Evolutionary conservation across 1,140 invertebrate species (phyloP).

Genomic region (Drosophila tsacasi): DNA sequence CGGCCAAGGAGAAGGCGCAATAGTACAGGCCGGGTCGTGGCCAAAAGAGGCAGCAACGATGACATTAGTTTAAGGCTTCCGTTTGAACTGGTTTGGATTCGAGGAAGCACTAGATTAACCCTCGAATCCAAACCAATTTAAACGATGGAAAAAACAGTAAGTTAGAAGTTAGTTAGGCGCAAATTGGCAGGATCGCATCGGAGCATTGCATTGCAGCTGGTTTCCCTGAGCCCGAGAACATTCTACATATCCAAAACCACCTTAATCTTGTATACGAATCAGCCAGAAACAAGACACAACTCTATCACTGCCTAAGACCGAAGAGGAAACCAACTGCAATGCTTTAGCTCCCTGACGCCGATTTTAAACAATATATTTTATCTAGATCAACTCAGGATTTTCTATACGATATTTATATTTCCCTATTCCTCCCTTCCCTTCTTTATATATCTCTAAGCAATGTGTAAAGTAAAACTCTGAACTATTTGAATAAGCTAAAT

Average conservation of each 20-base stretch:
- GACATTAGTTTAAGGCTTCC: constrained; percentile 44
- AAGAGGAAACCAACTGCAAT: constrained; percentile 7
- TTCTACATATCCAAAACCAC: constrained; percentile 7
- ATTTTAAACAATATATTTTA: constrained; percentile 13
- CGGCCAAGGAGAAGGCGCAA: constrained; percentile 84
- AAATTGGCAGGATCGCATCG: constrained; percentile 1
- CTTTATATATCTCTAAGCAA: constrained; percentile 57
- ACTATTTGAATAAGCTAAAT: constrained; percentile 4
- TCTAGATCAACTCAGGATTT: constrained; percentile 71
- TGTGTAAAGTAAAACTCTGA: constrained; percentile 54
- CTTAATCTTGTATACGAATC: constrained; percentile 20
- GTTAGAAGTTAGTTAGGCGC: constrained; percentile 31
- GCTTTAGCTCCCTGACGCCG: background rate
- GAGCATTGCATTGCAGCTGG: constrained; percentile 6
- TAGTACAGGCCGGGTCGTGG: constrained; percentile 71
- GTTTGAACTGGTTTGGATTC: constrained; percentile 34
- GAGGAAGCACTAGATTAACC: background rate
- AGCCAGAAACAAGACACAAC: background rate
- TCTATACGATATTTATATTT: constrained; percentile 37
- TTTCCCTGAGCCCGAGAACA: background rate
- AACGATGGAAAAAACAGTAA: constrained; percentile 15
- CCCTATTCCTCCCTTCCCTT: constrained; percentile 6
- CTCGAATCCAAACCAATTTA: constrained; percentile 17
- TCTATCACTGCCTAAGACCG: constrained; percentile 34
- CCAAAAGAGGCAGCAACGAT: constrained; percentile 63